phyloP scores from a whole-genome alignment of 1,140 invertebrate species.

The Scaptodrosophila lebanonensis region DNA sequence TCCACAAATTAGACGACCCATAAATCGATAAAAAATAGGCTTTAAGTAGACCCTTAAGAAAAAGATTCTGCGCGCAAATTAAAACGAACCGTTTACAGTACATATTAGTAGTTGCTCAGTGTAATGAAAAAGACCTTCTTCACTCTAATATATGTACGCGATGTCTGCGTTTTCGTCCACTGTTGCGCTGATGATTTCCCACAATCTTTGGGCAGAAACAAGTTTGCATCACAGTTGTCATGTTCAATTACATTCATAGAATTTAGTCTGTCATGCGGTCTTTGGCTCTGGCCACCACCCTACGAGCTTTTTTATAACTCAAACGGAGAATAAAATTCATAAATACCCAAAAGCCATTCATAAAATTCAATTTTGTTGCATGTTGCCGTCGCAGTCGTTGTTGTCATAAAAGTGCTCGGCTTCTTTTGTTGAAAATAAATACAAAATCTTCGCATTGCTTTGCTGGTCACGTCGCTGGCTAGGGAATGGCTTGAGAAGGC shows the following conservation, averaged over 20 bases:
- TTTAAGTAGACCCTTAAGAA: too few species aligned
- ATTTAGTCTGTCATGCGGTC: slow-evolving; percentile 48
- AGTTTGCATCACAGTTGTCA: slow-evolving; percentile 51
- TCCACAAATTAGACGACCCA: too few species aligned
- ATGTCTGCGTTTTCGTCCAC: too few species aligned
- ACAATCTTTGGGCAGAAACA: too few species aligned
- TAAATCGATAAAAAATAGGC: too few species aligned
- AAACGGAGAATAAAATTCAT: slow-evolving; percentile 64
- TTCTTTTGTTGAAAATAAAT: slow-evolving; percentile 58
- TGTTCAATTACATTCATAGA: slow-evolving; percentile 64
- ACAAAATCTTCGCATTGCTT: slow-evolving; percentile 67
- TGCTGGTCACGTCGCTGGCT: slow-evolving; percentile 69
- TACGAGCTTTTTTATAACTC: slow-evolving; percentile 38
- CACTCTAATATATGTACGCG: too few species aligned
- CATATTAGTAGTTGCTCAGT: too few species aligned
- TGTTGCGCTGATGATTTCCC: too few species aligned
- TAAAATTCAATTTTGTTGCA: slow-evolving; percentile 76
- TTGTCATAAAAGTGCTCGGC: slow-evolving; percentile 58
- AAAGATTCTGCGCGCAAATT: too few species aligned
- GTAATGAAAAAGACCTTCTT: too few species aligned
- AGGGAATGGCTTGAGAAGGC: slow-evolving; percentile 31
- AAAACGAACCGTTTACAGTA: too few species aligned
- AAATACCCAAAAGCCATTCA: slow-evolving; percentile 60
- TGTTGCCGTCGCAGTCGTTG: slow-evolving; percentile 43
- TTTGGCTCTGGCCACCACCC: slow-evolving; percentile 11